These are phyloP conservation scores for Whitmania pigra DNA, from an alignment of 1,140 invertebrate genomes.

Conservation along the genomic window DNA sequence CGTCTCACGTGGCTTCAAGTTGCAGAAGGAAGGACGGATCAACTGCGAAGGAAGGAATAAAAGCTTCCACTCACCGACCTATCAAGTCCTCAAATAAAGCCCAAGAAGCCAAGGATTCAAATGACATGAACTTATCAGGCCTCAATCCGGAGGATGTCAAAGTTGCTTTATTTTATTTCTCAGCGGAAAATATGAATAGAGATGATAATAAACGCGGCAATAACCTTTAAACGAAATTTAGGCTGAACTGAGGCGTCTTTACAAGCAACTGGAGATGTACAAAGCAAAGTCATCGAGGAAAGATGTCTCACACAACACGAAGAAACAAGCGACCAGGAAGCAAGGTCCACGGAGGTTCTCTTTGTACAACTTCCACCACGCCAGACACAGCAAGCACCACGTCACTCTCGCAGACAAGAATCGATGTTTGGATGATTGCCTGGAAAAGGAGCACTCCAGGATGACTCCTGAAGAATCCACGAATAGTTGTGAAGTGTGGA, in stretches of 20 bases:
- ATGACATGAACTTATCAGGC: not conserved
- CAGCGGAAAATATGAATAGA: not conserved
- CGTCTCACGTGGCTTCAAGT: not conserved
- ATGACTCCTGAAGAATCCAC: constrained; percentile 3
- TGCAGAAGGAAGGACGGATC: constrained; percentile 5
- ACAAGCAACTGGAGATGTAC: constrained; percentile 5
- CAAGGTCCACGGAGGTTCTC: not conserved
- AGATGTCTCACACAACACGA: not conserved
- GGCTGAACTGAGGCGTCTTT: not conserved
- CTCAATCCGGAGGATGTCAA: constrained; percentile 10
- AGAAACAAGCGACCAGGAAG: not conserved
- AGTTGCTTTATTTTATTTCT: not conserved
- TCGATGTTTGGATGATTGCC: not conserved
- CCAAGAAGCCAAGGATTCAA: not conserved
- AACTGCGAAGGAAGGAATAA: not conserved
- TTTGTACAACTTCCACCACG: constrained; percentile 4
- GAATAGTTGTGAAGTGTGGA: not conserved
- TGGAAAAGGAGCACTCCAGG: not conserved
- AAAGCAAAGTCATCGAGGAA: constrained; percentile 7
- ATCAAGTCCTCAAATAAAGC: not conserved
- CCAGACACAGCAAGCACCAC: constrained; percentile 3
- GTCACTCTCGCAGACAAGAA: not conserved
- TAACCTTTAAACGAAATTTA: not conserved
- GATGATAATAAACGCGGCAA: not conserved
- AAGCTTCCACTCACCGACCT: not conserved